Evolutionary conservation across 2,797 vertebrate species (phyloP).

Genomic region (Gymnocypris eckloni): DNA sequence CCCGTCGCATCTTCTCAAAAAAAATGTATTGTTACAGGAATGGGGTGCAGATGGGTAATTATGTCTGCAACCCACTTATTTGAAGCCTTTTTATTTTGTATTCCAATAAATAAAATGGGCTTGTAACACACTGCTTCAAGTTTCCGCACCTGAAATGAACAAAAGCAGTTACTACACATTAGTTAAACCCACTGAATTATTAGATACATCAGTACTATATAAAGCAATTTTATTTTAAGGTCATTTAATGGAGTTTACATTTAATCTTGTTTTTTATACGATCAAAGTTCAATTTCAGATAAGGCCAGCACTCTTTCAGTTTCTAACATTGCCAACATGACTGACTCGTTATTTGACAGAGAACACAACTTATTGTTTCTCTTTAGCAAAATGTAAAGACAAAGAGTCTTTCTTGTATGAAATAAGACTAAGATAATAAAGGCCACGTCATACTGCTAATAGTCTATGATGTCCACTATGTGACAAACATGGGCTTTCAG

Average conservation of each 20-base stretch:
- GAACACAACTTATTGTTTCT: constrained; percentile 20
- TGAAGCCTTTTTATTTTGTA: neutral
- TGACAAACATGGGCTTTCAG: neutral
- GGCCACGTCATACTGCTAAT: neutral
- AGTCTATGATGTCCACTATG: neutral
- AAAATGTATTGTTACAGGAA: neutral
- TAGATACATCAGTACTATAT: too few relatives aligned
- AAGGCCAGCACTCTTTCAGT: too few relatives aligned
- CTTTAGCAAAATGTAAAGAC: constrained; percentile 7
- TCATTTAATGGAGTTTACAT: too few relatives aligned
- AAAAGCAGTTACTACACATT: too few relatives aligned
- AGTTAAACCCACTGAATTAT: too few relatives aligned
- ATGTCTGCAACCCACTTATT: constrained; percentile 1
- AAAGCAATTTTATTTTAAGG: too few relatives aligned
- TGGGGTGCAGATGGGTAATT: neutral
- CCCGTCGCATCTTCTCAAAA: neutral
- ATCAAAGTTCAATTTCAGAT: too few relatives aligned
- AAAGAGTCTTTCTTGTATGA: neutral
- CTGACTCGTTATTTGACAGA: neutral
- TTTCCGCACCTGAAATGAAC: too few relatives aligned
- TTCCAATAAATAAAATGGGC: neutral
- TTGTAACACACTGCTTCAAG: neutral
- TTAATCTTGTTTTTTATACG: too few relatives aligned
- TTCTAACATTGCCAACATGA: neutral
- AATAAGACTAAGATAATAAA: neutral